Conservation (phyloP, 2,113 vertebrate species). For the Tonatia bakeri region DNA sequence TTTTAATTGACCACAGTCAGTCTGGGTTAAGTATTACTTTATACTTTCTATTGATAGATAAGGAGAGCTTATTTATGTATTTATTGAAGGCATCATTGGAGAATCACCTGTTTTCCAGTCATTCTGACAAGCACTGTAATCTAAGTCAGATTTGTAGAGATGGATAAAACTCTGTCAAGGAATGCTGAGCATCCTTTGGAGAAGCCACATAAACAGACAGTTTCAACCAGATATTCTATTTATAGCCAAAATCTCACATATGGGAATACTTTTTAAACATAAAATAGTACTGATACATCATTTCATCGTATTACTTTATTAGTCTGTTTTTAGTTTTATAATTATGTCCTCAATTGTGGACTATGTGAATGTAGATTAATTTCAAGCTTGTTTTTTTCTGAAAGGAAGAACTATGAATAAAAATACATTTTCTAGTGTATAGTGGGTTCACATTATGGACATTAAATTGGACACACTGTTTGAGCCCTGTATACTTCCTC, state of each 20-base stretch:
- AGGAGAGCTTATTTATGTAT: background rate
- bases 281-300: background rate
- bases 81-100: background rate
- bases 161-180: background rate
- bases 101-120: background rate
- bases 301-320: background rate
- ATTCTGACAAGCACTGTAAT: background rate
- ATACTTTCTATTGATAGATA: background rate
- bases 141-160: background rate
- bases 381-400: background rate
- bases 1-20: background rate
- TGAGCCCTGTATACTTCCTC: background rate
- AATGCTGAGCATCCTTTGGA: background rate
- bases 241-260: background rate
- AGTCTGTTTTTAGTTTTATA: background rate
- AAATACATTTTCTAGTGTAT: background rate
- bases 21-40: background rate
- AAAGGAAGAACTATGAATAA: background rate
- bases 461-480: background rate
- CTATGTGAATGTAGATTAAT: background rate
- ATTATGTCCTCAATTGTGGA: background rate
- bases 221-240: background rate
- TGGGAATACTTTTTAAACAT: background rate
- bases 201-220: background rate
- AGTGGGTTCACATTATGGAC: background rate